Evolutionary conservation across 2,888 invertebrate genomes (phyloP), one percentile per base, ranked within the genome.

Genomic region (Gandaritis pyraliata): DNA sequence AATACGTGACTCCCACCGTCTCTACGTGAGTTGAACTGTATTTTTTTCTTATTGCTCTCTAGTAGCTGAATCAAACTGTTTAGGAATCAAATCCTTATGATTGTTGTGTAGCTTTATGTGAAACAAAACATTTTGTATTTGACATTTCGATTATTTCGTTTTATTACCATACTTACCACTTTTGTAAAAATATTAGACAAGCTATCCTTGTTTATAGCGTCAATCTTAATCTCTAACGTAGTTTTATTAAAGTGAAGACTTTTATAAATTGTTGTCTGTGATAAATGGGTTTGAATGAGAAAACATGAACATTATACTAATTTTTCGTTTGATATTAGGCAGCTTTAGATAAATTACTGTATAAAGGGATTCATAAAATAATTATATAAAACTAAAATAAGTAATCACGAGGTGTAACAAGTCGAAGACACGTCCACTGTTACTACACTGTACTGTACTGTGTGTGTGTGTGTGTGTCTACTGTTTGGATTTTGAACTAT

Each of bases 1-100:
- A 89, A 87, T 90, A 91, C 90, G 90, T 90, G 91, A 84, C 80
- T 77, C 84, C 81, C 78, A 77, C 77, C 80, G 77, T 77, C 84
- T 81, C 77, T 83, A 88, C 88, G 87, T 83, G 86, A 86, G 85
- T 82, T 78, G 77, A 82, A 81, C 83, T 82, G 82, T 83, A 86
- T 50, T 55, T 63, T n/a, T 87, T 86, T 83, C 80, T 85, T 86
- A 87, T 85, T 85, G 83, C 83, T 83, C 81, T 81, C 78, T 79
- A 87, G 86, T 85, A 83, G 80, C 78, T 70, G 81, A 87, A 86
- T 88, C 85, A 87, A 84, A 82, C 86, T 85, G 80, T 80, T 83
- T 53, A 46, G 53, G 39, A 55, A 48, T 58, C 48, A 56, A 56
- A 56, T 51, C 38, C 51, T 52, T 15, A 48, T 38, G 47, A 18